These are phyloP conservation scores for Strix occidentalis DNA, from an alignment of 2,797 vertebrate genomes.

Conservation along the genomic window DNA sequence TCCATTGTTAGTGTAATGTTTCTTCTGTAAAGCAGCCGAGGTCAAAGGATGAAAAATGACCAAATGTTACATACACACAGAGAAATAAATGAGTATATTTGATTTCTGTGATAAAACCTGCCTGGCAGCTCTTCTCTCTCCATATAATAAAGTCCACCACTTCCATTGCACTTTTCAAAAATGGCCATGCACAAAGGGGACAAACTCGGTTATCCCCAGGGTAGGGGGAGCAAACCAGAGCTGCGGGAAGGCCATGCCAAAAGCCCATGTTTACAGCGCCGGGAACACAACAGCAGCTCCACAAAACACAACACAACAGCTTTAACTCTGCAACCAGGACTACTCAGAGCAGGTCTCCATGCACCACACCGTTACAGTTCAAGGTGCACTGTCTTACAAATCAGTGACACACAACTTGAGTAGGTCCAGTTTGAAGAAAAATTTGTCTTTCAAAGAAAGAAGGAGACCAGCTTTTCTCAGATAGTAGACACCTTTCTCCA, in stretches of 20 bases:
- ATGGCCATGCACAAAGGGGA: not conserved
- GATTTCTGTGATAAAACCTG: not conserved
- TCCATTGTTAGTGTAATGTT: not conserved
- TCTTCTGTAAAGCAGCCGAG: not conserved
- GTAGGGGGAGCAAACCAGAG: not conserved
- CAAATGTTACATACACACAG: not conserved
- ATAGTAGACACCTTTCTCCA: not conserved
- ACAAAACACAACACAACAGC: not conserved
- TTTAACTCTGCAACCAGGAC: not conserved
- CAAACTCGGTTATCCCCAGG: not conserved
- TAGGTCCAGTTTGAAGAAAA: not conserved
- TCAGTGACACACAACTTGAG: not conserved
- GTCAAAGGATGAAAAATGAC: not conserved
- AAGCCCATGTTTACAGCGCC: rapidly evolving
- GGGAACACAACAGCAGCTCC: not conserved
- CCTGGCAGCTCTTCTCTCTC: not conserved
- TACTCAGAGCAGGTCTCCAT: not conserved
- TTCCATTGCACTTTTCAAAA: not conserved
- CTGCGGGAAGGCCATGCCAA: not conserved
- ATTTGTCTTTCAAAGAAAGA: not conserved
- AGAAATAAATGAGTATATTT: not conserved
- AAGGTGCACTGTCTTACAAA: not conserved
- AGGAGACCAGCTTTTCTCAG: not conserved
- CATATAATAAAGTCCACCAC: not conserved
- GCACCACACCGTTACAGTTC: rapidly evolving